Percentiles rank a stretch among this genome's conserved stretches.
Evolutionary conservation across 2,113 vertebrate species (phyloP).

Genomic region (Gobiocypris rarus): DNA sequence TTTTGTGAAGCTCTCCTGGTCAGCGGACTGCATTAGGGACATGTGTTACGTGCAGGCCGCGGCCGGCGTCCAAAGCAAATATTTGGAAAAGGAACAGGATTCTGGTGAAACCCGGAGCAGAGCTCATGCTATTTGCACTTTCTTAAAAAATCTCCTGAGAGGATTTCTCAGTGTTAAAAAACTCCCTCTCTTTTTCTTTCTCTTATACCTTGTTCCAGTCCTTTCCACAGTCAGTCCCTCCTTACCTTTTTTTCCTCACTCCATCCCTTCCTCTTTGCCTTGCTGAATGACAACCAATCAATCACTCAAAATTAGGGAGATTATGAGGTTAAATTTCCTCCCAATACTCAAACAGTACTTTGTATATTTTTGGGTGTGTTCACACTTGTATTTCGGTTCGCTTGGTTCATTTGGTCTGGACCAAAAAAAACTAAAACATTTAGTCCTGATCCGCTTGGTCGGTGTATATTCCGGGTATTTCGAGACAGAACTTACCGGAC

Average conservation of each 20-base stretch:
- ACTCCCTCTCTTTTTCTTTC: constrained; percentile 56
- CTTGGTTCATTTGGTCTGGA: no score
- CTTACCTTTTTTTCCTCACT: not conserved
- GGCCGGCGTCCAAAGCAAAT: constrained; percentile 78
- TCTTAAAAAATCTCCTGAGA: constrained; percentile 68
- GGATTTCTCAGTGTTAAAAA: constrained; percentile 69
- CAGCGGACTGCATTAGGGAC: constrained; percentile 75
- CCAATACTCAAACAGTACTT: no score
- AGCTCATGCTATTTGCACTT: constrained; percentile 76
- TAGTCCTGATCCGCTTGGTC: no score
- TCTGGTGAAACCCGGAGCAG: constrained; percentile 70
- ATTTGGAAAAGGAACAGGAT: constrained; percentile 79
- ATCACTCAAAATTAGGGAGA: constrained; percentile 8
- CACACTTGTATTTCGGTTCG: no score
- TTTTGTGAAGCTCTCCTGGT: constrained; percentile 70
- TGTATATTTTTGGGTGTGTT: no score
- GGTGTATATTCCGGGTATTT: no score
- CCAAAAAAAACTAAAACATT: no score
- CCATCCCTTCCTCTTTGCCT: not conserved
- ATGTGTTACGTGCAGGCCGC: constrained; percentile 74
- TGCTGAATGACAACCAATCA: not conserved
- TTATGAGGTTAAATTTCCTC: not conserved
- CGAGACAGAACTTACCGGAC: no score
- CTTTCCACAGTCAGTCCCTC: not conserved
- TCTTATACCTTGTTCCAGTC: not conserved